Evolutionary conservation across 2,113 vertebrate species (phyloP), one percentile per base, ranked within the genome.

Genomic region (Dendrocopos noguchii): DNA sequence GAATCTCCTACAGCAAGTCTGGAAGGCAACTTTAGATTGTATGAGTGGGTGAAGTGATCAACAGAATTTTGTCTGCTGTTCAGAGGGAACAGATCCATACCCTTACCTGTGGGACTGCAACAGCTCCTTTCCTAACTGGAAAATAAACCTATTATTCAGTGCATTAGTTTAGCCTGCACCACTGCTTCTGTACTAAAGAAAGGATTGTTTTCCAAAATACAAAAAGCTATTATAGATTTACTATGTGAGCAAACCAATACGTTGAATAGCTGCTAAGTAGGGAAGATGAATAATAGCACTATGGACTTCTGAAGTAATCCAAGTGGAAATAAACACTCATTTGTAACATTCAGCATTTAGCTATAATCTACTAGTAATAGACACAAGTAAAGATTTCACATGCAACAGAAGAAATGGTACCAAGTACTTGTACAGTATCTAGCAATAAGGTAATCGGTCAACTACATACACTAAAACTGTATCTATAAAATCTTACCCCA

Each of bases 181-280:
- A 34, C 13, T 52, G 61, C 64, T 67, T 72, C 34, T 84, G 57
- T 80, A 57, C 53, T 57, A 42, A 70, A 80, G 78, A 47, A 87
- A 92, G 52, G n/a, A 78, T 25, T 82, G 73, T 78, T 93, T 87
- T 94, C 76, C 59, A 31, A 50, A 91, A 68, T 53, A 85, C 60
- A 85, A 56, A 91, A 95, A 93, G 25, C 61, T 78, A 61, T 94
- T 68, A 90, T 27, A 86, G 64, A 89, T 55, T 87, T 74, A 77
- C 64, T 66, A 2, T 29, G 60, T 65, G 84, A 94, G 61, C 64
- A 92, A 87, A 86, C 65, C 22, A 22, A 6, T 61, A 68, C 28
- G 79, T 71, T 88, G 84, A 87, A 68, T 83, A 96, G 91, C 67
- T 85, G 53, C 65, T 87, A 94, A 94, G 72, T n/a, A 88, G 61